These are phyloP conservation scores for Motacilla tschutschensis DNA, from an alignment of 2,113 vertebrate genomes.

Conservation along the genomic window DNA sequence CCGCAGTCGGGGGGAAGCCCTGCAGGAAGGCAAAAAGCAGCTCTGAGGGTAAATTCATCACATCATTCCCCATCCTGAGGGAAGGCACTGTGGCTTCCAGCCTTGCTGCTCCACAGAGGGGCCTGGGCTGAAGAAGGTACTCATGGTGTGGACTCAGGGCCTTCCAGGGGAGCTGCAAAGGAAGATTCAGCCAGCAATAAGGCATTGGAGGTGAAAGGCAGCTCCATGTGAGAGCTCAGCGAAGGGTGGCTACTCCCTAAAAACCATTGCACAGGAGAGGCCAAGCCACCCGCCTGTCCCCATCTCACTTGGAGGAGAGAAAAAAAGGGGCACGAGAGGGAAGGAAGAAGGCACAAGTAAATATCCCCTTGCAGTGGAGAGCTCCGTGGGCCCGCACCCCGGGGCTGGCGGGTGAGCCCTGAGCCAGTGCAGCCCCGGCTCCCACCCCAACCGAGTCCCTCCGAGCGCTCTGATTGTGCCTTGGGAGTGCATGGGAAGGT, in stretches of 20 bases:
- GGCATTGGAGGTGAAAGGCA: slow-evolving; percentile 25
- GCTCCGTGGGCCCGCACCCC: not conserved
- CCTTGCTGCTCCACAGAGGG: not conserved
- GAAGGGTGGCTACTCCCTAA: not conserved
- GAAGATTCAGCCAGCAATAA: slow-evolving; percentile 24
- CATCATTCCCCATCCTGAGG: not conserved
- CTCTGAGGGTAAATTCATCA: not conserved
- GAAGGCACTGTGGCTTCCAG: not conserved
- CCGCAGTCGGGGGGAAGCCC: fast-evolving
- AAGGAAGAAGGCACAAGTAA: slow-evolving; percentile 33
- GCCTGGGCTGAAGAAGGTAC: not conserved
- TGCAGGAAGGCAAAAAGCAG: not conserved
- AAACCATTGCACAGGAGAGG: not conserved
- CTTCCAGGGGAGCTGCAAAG: not conserved
- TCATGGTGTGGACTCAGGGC: not conserved
- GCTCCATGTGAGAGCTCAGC: not conserved
- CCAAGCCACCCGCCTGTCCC: not conserved
- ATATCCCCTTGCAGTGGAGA: slow-evolving; percentile 38
- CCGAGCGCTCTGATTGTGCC: not conserved
- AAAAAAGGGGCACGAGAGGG: not conserved
- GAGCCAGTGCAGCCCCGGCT: slow-evolving; percentile 6
- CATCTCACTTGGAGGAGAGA: not conserved
- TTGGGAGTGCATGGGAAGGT: not conserved
- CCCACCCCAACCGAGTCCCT: slow-evolving; percentile 10
- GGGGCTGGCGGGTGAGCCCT: not conserved